Conservation (phyloP, 2,113 vertebrate genomes). For the Blennius ocellaris region DNA sequence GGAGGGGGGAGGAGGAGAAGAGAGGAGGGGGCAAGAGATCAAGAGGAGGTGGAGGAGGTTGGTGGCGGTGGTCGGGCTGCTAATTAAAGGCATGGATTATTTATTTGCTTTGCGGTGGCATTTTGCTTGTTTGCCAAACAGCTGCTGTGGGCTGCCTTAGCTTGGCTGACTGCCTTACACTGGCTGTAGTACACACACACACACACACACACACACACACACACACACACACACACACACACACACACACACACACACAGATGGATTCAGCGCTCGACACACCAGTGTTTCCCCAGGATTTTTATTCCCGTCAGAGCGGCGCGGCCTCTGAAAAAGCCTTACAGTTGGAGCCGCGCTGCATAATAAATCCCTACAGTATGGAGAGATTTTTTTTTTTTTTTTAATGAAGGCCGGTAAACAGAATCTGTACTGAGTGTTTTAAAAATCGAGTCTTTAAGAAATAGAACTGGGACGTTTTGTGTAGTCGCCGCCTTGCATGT, state of each 20-base stretch:
- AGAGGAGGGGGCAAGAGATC: slow-evolving; percentile 51
- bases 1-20: too few relatives aligned
- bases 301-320: slow-evolving; percentile 21
- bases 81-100: slow-evolving; percentile 72
- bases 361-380: slow-evolving; percentile 9
- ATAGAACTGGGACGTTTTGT: background rate
- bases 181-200: slow-evolving; percentile 37
- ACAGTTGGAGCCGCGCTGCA: slow-evolving; percentile 13
- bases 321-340: slow-evolving; percentile 3
- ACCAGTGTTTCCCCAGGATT: slow-evolving; percentile 28
- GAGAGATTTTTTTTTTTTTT: too few relatives aligned
- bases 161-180: slow-evolving; percentile 54
- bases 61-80: slow-evolving; percentile 4
- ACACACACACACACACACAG: too few relatives aligned
- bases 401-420: background rate
- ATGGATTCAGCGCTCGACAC: slow-evolving; percentile 10
- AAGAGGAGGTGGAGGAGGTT: slow-evolving; percentile 25
- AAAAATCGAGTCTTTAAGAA: too few relatives aligned
- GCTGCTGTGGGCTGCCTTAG: slow-evolving; percentile 53
- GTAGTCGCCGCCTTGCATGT: background rate
- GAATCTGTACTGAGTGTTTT: slow-evolving; percentile 5
- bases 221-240: too few relatives aligned
- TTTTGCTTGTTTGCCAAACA: slow-evolving; percentile 66
- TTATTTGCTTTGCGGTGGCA: slow-evolving; percentile 62
- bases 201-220: too few relatives aligned